These are phyloP conservation scores for Heterodera filipjevi DNA, from an alignment of 2,888 invertebrate genomes.

Conservation along the genomic window DNA sequence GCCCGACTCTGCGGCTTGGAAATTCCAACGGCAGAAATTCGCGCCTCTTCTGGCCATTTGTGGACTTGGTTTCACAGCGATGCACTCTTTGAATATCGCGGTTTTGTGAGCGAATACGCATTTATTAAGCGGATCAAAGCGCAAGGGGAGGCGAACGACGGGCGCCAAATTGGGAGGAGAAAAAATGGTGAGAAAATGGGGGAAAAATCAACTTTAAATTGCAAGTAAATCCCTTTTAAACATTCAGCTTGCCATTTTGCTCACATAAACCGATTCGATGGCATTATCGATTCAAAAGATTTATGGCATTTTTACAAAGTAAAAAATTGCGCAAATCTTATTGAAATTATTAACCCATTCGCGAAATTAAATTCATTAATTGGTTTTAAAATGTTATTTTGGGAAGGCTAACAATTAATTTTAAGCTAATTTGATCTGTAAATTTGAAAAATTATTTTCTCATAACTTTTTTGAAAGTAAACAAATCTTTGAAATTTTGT, in stretches of 20 bases:
- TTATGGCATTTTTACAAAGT: constrained; percentile 40
- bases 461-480: too few relatives aligned
- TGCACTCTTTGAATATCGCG: constrained; percentile 66
- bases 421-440: too few relatives aligned
- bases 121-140: neutral
- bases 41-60: constrained; percentile 54
- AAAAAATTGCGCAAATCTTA: too few relatives aligned
- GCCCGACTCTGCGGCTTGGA: constrained; percentile 59
- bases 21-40: constrained; percentile 50
- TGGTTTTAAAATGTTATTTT: too few relatives aligned
- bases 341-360: too few relatives aligned
- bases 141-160: neutral
- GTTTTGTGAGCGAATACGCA: constrained; percentile 66
- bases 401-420: too few relatives aligned
- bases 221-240: neutral
- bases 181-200: neutral
- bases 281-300: constrained; percentile 45
- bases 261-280: constrained; percentile 48
- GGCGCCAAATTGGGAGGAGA: neutral
- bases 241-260: constrained; percentile 54
- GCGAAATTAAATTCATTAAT: too few relatives aligned
- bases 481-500: too few relatives aligned
- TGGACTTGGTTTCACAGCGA: constrained; percentile 69
- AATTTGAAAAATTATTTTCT: too few relatives aligned
- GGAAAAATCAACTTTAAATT: neutral